Evolutionary conservation across 2,797 vertebrate genomes (phyloP).

Genomic region (Crax fasciolata): DNA sequence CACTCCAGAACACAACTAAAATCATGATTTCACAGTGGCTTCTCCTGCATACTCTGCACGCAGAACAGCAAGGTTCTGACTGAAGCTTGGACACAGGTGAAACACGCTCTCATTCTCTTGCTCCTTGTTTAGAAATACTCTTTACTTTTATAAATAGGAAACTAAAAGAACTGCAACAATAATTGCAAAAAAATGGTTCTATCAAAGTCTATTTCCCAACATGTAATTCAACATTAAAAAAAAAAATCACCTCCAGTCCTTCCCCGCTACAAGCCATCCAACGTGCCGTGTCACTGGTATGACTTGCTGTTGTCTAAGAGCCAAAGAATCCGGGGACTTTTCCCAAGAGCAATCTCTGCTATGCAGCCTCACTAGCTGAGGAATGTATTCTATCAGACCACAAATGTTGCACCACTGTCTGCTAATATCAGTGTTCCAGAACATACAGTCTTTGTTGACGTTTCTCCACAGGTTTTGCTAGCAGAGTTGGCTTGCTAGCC

Average conservation of each 20-base stretch:
- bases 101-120: neutral
- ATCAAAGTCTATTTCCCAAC: neutral
- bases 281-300: conserved; percentile 58
- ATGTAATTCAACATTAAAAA: neutral
- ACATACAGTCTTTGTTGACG: neutral
- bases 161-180: neutral
- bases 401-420: conserved; percentile 23
- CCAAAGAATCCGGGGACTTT: conserved; percentile 71
- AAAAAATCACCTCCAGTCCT: neutral
- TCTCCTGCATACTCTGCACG: neutral
- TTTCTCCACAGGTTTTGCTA: neutral
- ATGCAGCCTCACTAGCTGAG: conserved; percentile 51
- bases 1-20: neutral
- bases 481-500: neutral
- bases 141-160: neutral
- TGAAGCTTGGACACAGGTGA: neutral
- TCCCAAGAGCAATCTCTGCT: conserved; percentile 65
- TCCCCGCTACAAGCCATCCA: neutral
- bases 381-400: conserved; percentile 70
- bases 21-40: neutral
- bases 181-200: neutral
- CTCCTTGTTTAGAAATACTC: neutral
- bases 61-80: neutral
- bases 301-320: conserved; percentile 57
- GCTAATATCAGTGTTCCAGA: conserved; percentile 39